These are phyloP conservation scores for Aviceda subcristata DNA, from an alignment of 2,113 vertebrate species.

Conservation along the genomic window DNA sequence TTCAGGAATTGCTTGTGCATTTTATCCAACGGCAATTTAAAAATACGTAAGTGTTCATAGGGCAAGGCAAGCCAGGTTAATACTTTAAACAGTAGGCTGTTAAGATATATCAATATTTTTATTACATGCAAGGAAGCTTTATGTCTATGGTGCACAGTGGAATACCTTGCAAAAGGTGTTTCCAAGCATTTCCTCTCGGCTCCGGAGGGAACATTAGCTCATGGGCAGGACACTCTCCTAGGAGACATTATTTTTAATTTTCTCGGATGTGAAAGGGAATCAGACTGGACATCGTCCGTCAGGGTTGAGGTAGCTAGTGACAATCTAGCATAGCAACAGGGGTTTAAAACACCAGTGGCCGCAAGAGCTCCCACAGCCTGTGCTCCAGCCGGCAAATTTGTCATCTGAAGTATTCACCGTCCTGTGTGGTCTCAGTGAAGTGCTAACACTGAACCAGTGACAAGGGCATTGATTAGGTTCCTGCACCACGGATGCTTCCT, in stretches of 20 bases:
- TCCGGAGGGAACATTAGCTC: neutral
- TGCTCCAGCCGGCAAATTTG: neutral
- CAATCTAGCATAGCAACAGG: neutral
- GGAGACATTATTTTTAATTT: neutral
- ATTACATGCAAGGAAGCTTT: neutral
- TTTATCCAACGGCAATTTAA: neutral
- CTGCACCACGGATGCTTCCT: neutral
- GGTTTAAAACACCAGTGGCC: neutral
- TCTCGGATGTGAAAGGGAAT: neutral
- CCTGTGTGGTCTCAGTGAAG: neutral
- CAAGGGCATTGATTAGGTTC: neutral
- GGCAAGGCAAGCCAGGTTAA: neutral
- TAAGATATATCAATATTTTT: neutral
- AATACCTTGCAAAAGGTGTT: neutral
- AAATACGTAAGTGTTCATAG: neutral
- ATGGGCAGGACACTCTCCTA: neutral
- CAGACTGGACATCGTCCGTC: neutral
- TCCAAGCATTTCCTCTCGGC: neutral
- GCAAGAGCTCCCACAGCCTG: neutral
- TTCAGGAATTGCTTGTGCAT: neutral
- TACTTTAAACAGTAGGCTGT: neutral
- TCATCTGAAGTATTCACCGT: neutral
- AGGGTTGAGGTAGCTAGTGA: neutral
- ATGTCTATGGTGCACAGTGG: neutral
- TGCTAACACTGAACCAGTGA: neutral